Percentiles rank a stretch among this genome's conserved stretches.
Evolutionary conservation across 2,888 invertebrate genomes (phyloP).

Genomic region (Alcis repandata): DNA sequence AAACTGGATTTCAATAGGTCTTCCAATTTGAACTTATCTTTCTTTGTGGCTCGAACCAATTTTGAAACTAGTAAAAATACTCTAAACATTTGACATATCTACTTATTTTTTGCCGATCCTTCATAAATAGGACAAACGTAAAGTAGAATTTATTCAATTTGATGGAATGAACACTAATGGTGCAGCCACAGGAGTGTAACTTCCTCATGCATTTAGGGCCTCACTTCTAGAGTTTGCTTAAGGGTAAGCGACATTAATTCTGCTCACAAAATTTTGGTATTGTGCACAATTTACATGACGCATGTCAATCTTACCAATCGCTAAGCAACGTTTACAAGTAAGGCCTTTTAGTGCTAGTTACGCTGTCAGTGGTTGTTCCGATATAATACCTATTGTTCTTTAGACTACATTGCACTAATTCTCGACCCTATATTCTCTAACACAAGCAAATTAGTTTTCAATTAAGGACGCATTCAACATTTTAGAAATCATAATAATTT

Average conservation of each 20-base stretch:
- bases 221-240: too few relatives aligned
- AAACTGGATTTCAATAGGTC: conserved; percentile 25
- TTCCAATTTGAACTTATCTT: conserved; percentile 27
- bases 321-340: too few relatives aligned
- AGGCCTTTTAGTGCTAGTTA: not conserved
- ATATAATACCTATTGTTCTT: conserved; percentile 11
- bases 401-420: conserved; percentile 38
- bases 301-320: too few relatives aligned
- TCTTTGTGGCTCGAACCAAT: conserved; percentile 50
- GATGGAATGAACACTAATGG: conserved; percentile 31
- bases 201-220: too few relatives aligned
- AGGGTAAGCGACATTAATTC: too few relatives aligned
- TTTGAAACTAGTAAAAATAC: conserved; percentile 26
- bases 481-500: not conserved
- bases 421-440: conserved; percentile 27
- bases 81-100: conserved; percentile 1
- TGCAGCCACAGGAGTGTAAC: conserved; percentile 9
- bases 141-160: conserved; percentile 4
- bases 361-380: conserved; percentile 6
- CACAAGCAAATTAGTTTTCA: conserved; percentile 15
- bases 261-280: too few relatives aligned
- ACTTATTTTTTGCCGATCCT: not conserved
- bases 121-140: conserved; percentile 9
- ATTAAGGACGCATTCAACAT: conserved; percentile 1
- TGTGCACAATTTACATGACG: too few relatives aligned